Evolutionary conservation across 2,888 invertebrate genomes (phyloP), one percentile per base, ranked within the genome.

Genomic region (Athalia rosae): DNA sequence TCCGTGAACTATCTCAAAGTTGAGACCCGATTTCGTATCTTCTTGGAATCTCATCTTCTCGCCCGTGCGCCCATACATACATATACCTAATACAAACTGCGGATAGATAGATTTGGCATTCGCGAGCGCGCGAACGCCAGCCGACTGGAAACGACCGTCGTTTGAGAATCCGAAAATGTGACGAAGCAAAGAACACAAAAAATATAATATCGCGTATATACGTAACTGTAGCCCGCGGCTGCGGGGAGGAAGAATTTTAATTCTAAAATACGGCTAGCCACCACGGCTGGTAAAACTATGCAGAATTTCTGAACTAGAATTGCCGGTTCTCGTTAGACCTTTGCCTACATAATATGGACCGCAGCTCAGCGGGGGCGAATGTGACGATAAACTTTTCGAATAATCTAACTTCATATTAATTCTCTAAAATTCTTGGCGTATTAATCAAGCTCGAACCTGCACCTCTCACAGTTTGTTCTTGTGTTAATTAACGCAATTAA

Each of bases 401-500:
- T 58, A 56, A 43, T 43, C 56, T 56, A 69, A 58, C 58, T 8
- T 58, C 56, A 71, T 71, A 71, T 58, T 71, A 71, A 71, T 58
- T 71, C 71, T 45, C 4, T 28, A 71, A 71, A 71, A 58, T 58
- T 71, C 71, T 71, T 43, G 15, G 11, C 43, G 58, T 43, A 45
- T 71, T 71, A 71, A 43, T 13, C 58, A 13, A 58, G 58, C 13
- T 58, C 58, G 45, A 13, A 58, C 43, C 58, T 8, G 1, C 3
- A 13, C 43, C n/a, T 43, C 1, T 7, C 71, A 58, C 28, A 15
- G 71, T 71, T 71, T 71, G 41, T 71, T 71, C 43, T 28, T 58
- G 6, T 56, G 58, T 58, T 71, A 71, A 58, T 71, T 58, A 58
- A 58, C 56, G 58, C 71, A 71, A 71, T 71, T 8, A 71, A 71